Base-by-base conservation (phyloP, 1,140 invertebrate species). In the Caenorhabditis remanei region DNA sequence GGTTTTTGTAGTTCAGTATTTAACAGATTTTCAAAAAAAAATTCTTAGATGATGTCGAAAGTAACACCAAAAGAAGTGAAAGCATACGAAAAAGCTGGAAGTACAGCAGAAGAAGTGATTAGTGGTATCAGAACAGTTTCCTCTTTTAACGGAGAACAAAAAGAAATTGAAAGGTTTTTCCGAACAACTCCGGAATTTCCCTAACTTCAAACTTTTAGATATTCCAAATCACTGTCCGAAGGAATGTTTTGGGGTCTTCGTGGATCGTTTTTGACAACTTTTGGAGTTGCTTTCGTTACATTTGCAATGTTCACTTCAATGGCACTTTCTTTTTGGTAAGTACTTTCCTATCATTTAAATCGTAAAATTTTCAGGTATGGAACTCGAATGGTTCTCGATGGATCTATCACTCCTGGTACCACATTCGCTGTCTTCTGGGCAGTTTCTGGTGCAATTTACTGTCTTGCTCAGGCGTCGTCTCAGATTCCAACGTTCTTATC, bases 61-160 rank as follows among this genome's bases (percentile, higher is more conserved):
- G 14, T n/a, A 7, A n/a, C 56, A 19, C 6, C 13, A 6, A 4
- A 58, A 21, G 56, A 58, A 58, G 7, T 58, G 56, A n/a, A 58
- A 58, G 56, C 56, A 2, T 58, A 58, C 19, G 56, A 58, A 58
- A 19, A 13, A 0, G 56, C 56, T 13, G 56, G 4, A 58, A 58
- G 4, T 58, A n/a, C 56, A 58, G 79, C 79, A 21, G 85, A 87
- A 67, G 87, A 87, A 53, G 50, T 46, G 24, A 56, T 87, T 41
- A 56, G 43, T 63, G 67, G 67, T 2, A 65, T 83, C n/a, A 87
- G 85, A 48, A 87, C 75, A 11, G 71, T 87, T 0, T 7, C 43
- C 7, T 41, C 85, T 24, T 87, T 63, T 40, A 87, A 87, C 46
- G 85, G 85, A 83, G 63, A 87, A 53, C 40, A 87, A 48, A 83